Percentiles rank a stretch among this genome's conserved stretches.
Evolutionary conservation across 2,113 vertebrate genomes (phyloP).

Genomic region (Pygoscelis antarcticus): DNA sequence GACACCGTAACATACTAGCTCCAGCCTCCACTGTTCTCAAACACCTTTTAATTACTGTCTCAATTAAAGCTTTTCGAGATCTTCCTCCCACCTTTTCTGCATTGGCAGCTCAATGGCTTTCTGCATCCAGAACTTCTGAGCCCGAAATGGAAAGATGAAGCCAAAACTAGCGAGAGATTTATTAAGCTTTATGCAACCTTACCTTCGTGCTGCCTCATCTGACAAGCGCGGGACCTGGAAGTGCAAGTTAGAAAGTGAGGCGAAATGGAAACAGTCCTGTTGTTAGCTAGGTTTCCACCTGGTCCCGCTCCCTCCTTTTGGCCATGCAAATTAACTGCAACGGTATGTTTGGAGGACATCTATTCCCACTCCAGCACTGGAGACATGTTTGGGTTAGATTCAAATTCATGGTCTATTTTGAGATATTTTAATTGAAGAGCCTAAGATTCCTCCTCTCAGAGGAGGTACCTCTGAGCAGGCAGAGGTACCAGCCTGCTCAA

Average conservation of each 20-base stretch:
- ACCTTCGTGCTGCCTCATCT: not conserved
- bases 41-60: conserved; percentile 18
- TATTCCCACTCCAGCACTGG: not conserved
- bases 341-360: not conserved
- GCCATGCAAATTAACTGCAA: not conserved
- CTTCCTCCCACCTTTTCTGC: not conserved
- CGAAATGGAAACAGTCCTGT: not conserved
- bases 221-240: not conserved
- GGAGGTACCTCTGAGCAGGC: not conserved
- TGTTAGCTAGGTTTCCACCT: not conserved
- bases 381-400: not conserved
- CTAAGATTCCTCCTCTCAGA: conserved; percentile 20
- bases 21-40: not conserved
- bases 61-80: conserved; percentile 12
- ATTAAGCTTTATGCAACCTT: not conserved
- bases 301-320: not conserved
- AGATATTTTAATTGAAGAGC: conserved; percentile 45
- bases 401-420: conserved; percentile 38
- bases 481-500: not conserved
- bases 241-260: not conserved
- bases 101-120: not conserved
- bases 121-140: not conserved
- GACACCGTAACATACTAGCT: not conserved
- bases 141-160: not conserved
- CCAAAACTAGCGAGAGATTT: not conserved